Evolutionary conservation across 2,888 invertebrate genomes (phyloP), one percentile per base, ranked within the genome.

Genomic region (Cremastobaeus sp.): DNA sequence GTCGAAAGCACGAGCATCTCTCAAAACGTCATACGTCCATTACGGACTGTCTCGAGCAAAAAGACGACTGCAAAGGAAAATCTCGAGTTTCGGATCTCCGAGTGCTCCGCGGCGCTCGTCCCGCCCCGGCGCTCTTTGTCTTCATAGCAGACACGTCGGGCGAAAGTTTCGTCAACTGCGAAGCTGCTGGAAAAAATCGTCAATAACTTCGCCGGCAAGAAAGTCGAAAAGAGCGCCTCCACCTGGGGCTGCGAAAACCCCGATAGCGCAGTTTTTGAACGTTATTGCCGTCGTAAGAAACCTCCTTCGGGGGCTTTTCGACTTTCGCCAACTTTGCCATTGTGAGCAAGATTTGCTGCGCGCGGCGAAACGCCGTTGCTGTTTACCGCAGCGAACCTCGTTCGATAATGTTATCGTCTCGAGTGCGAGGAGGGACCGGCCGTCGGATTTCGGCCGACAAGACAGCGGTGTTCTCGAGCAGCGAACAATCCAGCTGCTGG

Each of bases 341-440:
- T 35, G 32, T 43, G 21, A 5, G 11, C 18, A n/a, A 45, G 57
- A 59, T 59, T 59, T 59, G 34, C 34, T 37, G 35, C 28, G 47
- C 18, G 28, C 35, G 15, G 18, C 59, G 45, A 35, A 35, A 25
- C 4, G 14, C 25, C n/a, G n/a, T n/a, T n/a, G 45, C 8, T 50
- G 41, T 62, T 62, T 62, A 48, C 34, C 32, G 25, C 21, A 34
- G 12, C 41, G 41, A 37, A 28, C 30, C 60, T 37, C 37, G 39
- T 39, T 52, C 43, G 62, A 62, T 62, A 62, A 62, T 34, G 28
- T 52, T 52, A 43, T 43, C 34, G 52, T 43, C 62, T 34, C n/a
- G n/a, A n/a, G n/a, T n/a, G n/a, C n/a, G n/a, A n/a, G n/a, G n/a
- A n/a, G n/a, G n/a, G n/a, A n/a, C n/a, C n/a, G n/a, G n/a, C n/a